Conservation (phyloP, 2,888 invertebrate genomes). For the Eupithecia abbreviata region DNA sequence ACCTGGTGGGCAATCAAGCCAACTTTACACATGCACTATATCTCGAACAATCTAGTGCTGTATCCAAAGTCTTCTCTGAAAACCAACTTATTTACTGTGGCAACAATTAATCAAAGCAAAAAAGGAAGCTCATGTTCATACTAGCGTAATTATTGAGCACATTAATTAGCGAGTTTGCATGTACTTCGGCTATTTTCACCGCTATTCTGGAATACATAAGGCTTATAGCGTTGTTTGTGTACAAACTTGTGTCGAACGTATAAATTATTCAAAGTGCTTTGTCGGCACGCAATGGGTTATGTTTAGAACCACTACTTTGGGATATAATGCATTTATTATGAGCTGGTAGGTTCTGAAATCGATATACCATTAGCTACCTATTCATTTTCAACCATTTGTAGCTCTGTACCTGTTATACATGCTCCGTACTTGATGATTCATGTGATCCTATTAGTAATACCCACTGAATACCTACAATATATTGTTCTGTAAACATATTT, state of each 20-base stretch:
- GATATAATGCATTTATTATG: constrained; percentile 36
- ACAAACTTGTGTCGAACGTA: constrained; percentile 37
- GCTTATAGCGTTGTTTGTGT: constrained; percentile 20
- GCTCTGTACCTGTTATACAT: neutral
- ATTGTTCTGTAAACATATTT: neutral
- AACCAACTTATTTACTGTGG: constrained; percentile 73
- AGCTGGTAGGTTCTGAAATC: constrained; percentile 17
- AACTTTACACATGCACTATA: constrained; percentile 31
- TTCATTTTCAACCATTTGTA: neutral
- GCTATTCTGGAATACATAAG: constrained; percentile 29
- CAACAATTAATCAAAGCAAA: constrained; percentile 80
- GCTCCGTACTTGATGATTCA: neutral
- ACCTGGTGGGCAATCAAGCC: constrained; percentile 24
- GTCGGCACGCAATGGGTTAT: constrained; percentile 61
- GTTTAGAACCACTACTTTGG: neutral
- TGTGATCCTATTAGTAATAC: neutral
- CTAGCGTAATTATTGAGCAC: constrained; percentile 82
- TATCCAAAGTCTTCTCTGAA: constrained; percentile 53
- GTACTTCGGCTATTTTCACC: constrained; percentile 12
- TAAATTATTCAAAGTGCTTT: constrained; percentile 71
- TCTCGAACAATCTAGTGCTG: constrained; percentile 21
- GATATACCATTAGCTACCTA: neutral
- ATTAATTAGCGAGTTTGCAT: constrained; percentile 68
- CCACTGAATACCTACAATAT: neutral
- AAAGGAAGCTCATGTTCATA: constrained; percentile 80